Base-by-base conservation (phyloP, 2,888 invertebrate species). In the Xylota segnis region DNA sequence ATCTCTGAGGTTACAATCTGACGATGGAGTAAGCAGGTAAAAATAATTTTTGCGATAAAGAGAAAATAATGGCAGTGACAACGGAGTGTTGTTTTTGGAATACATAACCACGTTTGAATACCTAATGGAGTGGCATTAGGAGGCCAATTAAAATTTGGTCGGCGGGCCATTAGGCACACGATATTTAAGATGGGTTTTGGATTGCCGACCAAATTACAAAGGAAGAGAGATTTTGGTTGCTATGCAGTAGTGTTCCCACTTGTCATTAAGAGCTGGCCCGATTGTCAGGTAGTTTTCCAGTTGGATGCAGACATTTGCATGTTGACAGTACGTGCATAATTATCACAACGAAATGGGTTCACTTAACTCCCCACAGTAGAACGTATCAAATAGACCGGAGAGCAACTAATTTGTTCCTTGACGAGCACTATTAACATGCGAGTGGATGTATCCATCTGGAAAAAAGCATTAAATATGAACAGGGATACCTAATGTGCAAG, bases 1-100 rank as follows among this genome's bases (percentile, higher is more conserved):
- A 52, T n/a, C 16, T 34, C 9, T 16, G 4, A 32, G 63, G 29
- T 54, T 12, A 34, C 58, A 37, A 81, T 75, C 81, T 65, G 45
- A 47, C 70, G 61, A 71, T 72, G 61, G 65, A 72, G 76, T 81
- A 82, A 76, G 82, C 76, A 86, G 81, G 84, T 81, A 86, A 45
- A 61, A 47, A 68, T 29, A 59, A 12, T 66, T 74, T 70, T 27
- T 66, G 23, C 40, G 18, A 45, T 56, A 37, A 70, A 56, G 16
- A 75, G 29, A 72, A 79, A 74, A 59, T 59, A 75, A 75, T 70
- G 82, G 66, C 86, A 82, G 66, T 50, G 52, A 75, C 32, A 75
- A 81, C 81, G 84, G 65, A 56, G 56, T 52, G 54, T 32, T 76
- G 56, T 18, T 66, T 81, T 70, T 75, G 79, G 84, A 76, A 81